Base-by-base conservation (phyloP, 2,113 vertebrate genomes). In the Gymnobelideus leadbeateri region DNA sequence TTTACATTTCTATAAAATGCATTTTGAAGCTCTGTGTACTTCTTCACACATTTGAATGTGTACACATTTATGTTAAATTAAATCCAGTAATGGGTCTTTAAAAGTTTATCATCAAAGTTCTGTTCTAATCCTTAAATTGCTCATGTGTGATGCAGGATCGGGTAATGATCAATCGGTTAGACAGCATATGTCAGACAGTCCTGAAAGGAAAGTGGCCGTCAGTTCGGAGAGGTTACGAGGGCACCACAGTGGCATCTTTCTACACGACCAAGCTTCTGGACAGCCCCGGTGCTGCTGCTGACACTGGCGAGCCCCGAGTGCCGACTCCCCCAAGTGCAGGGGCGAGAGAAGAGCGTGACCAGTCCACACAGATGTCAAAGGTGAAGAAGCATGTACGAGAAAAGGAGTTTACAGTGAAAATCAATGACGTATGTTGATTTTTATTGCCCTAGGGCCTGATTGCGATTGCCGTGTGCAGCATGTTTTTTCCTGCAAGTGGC, bases 401-500 rank as follows among this genome's bases (percentile, higher is more conserved):
- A 99, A 99, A 99, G 99, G 99, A 99, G 99, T 99, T 99, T 99
- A 99, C 99, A 99, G 99, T 99, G 99, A 99, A 99, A 99, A 99
- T 99, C 99, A 99, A 99, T 99, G 99, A 99, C 99, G 99, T 99
- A 99, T 99, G 99, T 99, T 99, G 98, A 99, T 99, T 99, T 99
- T 99, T 99, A 99, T 99, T 98, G 98, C 98, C 98, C 98, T 99
- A 99, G 99, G 99, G 98, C 99, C 99, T 98, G 99, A 98, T 98
- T 99, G 98, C 98, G 98, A 99, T 98, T 99, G 99, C 98, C 98
- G 98, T 98, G 99, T 99, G 99, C 99, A 98, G 99, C 99, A 99
- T 99, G 99, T 98, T 99, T 98, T 90, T 99, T 98, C 98, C 98
- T 99, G 98, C 99, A 98, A 98, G 98, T 98, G 98, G 98, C 99